Percentiles rank a stretch among this genome's conserved stretches.
phyloP scores from a whole-genome alignment of 2,113 vertebrate species.

The Helogale parvula region DNA sequence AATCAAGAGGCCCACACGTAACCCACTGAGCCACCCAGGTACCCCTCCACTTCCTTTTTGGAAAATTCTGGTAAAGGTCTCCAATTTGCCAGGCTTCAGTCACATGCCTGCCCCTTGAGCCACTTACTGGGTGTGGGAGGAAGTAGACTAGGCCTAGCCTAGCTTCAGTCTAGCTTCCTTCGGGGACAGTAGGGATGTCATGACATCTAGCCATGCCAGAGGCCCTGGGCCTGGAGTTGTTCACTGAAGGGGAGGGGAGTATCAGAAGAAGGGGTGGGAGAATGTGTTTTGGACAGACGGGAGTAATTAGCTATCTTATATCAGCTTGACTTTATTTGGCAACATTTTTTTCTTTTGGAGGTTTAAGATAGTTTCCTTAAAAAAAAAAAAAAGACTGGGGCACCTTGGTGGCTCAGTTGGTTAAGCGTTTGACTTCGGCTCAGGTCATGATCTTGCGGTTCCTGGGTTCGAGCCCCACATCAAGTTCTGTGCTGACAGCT shows the following conservation, averaged over 20 bases:
- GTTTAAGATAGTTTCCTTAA: background rate
- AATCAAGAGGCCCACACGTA: background rate
- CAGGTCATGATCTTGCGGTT: no score
- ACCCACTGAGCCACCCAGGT: background rate
- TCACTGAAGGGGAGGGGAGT: background rate
- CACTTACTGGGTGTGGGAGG: background rate
- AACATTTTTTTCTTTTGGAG: background rate
- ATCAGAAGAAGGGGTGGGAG: background rate
- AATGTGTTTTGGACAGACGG: background rate
- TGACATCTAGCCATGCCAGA: background rate
- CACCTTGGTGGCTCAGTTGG: no score
- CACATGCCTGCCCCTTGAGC: background rate
- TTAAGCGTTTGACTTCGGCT: no score
- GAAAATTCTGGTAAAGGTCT: slow-evolving; percentile 19
- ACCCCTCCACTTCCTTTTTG: background rate
- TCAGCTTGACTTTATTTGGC: background rate
- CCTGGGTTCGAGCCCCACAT: no score
- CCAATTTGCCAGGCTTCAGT: background rate
- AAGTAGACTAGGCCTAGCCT: background rate
- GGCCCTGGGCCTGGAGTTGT: background rate
- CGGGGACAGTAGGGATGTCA: background rate
- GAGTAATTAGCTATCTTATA: background rate
- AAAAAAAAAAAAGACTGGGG: no score
- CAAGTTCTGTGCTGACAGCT: no score
- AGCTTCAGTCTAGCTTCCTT: background rate